phyloP scores from a whole-genome alignment of 2,113 vertebrate species.

The Eclectus roratus region DNA sequence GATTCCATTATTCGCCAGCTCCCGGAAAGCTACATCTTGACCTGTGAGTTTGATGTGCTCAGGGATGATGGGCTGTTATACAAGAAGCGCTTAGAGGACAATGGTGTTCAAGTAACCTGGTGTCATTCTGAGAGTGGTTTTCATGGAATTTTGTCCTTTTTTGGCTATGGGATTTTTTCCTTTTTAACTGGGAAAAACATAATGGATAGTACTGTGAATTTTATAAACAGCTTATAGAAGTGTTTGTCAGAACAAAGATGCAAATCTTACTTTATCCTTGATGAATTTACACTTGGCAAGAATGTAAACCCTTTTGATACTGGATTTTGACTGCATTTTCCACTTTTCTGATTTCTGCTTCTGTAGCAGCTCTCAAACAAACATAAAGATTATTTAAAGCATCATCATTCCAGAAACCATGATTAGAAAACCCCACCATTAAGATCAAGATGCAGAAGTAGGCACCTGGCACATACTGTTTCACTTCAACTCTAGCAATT shows the following conservation, averaged over 20 bases:
- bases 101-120: slow-evolving; percentile 78
- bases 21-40: slow-evolving; percentile 79
- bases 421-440: background rate
- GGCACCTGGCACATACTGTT: background rate
- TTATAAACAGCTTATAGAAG: slow-evolving; percentile 71
- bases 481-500: background rate
- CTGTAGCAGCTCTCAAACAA: background rate
- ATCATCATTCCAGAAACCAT: background rate
- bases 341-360: background rate
- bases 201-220: slow-evolving; percentile 68
- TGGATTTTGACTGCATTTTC: background rate
- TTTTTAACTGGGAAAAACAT: slow-evolving; percentile 68
- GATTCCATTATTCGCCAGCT: slow-evolving; percentile 70
- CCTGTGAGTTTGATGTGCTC: slow-evolving; percentile 84
- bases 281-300: background rate
- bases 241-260: background rate
- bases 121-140: slow-evolving; percentile 78
- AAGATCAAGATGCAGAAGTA: accelerated
- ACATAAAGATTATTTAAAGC: background rate
- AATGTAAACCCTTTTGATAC: background rate
- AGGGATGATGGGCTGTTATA: slow-evolving; percentile 83
- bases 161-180: slow-evolving; percentile 59
- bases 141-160: slow-evolving; percentile 78
- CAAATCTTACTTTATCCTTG: background rate
- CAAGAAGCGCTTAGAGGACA: slow-evolving; percentile 82